Evolutionary conservation across 2,113 vertebrate species (phyloP), one percentile per base, ranked within the genome.

Genomic region (Alexandromys fortis): DNA sequence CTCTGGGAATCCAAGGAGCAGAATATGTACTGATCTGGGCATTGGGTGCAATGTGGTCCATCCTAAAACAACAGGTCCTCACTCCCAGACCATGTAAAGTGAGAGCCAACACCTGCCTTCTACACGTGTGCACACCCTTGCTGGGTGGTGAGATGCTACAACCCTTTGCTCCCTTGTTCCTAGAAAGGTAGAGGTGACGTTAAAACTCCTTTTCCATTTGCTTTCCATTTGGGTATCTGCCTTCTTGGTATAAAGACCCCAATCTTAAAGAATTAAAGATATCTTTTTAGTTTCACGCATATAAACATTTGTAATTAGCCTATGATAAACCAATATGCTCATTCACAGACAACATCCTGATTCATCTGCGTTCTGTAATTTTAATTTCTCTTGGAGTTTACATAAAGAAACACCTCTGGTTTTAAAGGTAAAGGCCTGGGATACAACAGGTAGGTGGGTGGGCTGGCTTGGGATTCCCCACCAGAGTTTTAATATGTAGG

Each of bases 1-100:
- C 26, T 22, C 45, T 75, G 24, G 52, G 45, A 38, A 38, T 4
- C 30, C 55, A 30, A 72, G 21, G 22, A 33, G 21, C 22, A 30
- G n/a, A 19, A 0, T 26, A 10, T 21, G 2, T 1, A 3, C n/a
- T 22, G 1, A 0, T 0, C 38, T 33, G n/a, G 0, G 19, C 7
- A 33, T 1, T 28, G 33, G 45, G 38, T 78, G 3, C 73, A 22
- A 24, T 16, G 5, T n/a, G 28, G 2, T 33, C 68, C 68, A 22
- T 10, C 11, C 17, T 28, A 70, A 45, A 58, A 81, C 38, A 92
- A 67, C 16, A 70, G 9, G 7, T 63, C 38, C 79, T 92, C 28
- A 17, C 82, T 55, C 19, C 65, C 12, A 73, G 52, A 24, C 22
- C 16, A n/a, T 28, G 21, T 16, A 12, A 81, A 24, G 19, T 42